These are phyloP conservation scores for Pogonophryne albipinna DNA, from an alignment of 2,797 vertebrate species.

Conservation along the genomic window DNA sequence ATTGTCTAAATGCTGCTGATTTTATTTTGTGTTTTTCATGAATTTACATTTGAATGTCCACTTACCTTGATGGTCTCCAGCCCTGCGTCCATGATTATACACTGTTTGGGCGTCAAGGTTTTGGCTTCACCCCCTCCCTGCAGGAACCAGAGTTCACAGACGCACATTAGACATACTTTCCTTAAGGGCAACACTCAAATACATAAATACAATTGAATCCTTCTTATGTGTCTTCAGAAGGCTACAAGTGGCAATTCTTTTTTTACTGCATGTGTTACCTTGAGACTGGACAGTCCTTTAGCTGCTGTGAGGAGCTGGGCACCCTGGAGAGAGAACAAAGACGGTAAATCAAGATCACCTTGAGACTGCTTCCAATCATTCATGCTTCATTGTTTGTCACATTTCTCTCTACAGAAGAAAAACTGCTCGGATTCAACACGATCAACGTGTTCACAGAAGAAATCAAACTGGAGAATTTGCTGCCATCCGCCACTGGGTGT, in stretches of 20 bases:
- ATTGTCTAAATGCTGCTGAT: background rate
- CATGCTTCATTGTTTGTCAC: background rate
- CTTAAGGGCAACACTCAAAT: background rate
- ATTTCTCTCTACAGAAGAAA: background rate
- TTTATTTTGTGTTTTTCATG: background rate
- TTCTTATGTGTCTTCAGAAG: background rate
- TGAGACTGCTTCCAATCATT: background rate
- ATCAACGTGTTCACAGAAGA: background rate
- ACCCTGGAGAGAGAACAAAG: conserved; percentile 80
- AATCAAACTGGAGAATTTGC: background rate
- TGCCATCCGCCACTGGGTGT: conserved; percentile 24
- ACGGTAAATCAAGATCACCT: background rate
- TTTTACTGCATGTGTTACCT: conserved; percentile 84
- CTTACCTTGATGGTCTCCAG: conserved; percentile 95
- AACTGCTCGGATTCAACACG: background rate
- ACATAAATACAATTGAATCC: background rate
- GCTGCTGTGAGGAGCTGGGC: conserved; percentile 95
- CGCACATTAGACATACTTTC: conserved; percentile 9
- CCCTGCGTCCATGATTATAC: conserved; percentile 89
- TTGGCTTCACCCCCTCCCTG: conserved; percentile 93
- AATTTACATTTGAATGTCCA: background rate
- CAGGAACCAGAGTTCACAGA: conserved; percentile 32
- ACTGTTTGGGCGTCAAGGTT: conserved; percentile 95
- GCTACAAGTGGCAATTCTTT: background rate
- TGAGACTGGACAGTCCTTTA: conserved; percentile 97